phyloP scores from a whole-genome alignment of 2,888 invertebrate species.

The Epinotia bilunana region DNA sequence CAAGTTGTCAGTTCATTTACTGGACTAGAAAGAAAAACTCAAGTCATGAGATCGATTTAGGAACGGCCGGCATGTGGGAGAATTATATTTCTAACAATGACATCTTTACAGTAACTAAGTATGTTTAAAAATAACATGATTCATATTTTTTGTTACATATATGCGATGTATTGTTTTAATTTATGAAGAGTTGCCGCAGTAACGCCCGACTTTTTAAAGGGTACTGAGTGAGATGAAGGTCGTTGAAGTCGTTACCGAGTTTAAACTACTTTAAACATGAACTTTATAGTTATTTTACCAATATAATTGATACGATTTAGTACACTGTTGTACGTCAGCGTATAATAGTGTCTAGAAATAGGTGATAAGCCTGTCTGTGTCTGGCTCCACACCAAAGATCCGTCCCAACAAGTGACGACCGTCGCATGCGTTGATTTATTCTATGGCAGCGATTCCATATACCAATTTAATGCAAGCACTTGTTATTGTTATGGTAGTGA shows the following conservation, averaged over 20 bases:
- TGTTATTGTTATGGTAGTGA: conserved; percentile 16
- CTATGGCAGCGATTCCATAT: conserved; percentile 16
- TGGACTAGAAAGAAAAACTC: not conserved
- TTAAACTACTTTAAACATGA: not conserved
- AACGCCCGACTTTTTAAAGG: not conserved
- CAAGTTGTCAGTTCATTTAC: too few species aligned
- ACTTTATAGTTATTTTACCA: not conserved
- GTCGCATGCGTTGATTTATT: conserved; percentile 36
- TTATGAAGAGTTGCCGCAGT: not conserved
- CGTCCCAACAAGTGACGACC: conserved; percentile 55
- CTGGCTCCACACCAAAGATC: conserved; percentile 61
- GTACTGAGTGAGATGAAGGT: conserved; percentile 1
- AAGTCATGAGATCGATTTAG: not conserved
- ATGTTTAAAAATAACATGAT: too few species aligned
- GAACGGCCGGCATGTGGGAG: not conserved
- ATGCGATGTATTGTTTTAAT: not conserved
- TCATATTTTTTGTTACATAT: too few species aligned
- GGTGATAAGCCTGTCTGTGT: conserved; percentile 50
- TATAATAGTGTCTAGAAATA: conserved; percentile 43
- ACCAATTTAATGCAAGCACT: conserved; percentile 25
- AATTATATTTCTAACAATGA: not conserved
- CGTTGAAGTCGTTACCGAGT: not conserved
- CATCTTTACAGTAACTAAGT: not conserved
- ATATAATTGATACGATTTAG: not conserved
- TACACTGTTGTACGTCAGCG: conserved; percentile 29